phyloP scores from a whole-genome alignment of 2,888 invertebrate species.

The Drosophila infuscata region DNA sequence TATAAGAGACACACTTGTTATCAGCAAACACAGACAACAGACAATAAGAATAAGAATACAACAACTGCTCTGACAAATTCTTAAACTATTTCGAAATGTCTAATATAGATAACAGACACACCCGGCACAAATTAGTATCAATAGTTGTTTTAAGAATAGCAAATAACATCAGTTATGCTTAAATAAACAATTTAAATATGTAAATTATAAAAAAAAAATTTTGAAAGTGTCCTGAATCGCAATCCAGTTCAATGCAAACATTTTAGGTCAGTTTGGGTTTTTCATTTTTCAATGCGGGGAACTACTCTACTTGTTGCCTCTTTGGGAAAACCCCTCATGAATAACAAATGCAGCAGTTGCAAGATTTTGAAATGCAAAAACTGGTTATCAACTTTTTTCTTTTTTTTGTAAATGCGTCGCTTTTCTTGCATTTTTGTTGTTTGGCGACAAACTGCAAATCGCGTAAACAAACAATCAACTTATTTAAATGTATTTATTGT shows the following conservation, averaged over 20 bases:
- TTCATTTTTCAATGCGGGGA: slow-evolving; percentile 25
- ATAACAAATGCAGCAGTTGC: slow-evolving; percentile 16
- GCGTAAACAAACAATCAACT: background rate
- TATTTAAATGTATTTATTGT: background rate
- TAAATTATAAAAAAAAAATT: background rate
- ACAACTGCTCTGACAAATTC: background rate
- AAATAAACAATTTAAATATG: background rate
- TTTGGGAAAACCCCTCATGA: slow-evolving; percentile 1
- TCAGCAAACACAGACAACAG: slow-evolving; percentile 1
- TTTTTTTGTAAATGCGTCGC: slow-evolving; percentile 17
- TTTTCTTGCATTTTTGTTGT: slow-evolving; percentile 36
- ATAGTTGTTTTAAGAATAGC: background rate
- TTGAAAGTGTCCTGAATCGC: slow-evolving; percentile 6
- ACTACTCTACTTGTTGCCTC: slow-evolving; percentile 35
- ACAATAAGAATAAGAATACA: background rate
- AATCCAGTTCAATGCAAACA: slow-evolving; percentile 13
- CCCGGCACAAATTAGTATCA: background rate
- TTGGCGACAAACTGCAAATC: background rate
- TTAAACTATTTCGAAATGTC: background rate
- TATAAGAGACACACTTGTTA: slow-evolving; percentile 7
- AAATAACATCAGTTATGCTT: background rate
- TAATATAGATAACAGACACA: background rate
- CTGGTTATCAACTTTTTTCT: slow-evolving; percentile 28
- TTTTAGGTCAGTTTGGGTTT: slow-evolving; percentile 9
- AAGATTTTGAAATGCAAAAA: slow-evolving; percentile 27